phyloP scores from a whole-genome alignment of 2,113 vertebrate species.

The Taurulus bubalis region DNA sequence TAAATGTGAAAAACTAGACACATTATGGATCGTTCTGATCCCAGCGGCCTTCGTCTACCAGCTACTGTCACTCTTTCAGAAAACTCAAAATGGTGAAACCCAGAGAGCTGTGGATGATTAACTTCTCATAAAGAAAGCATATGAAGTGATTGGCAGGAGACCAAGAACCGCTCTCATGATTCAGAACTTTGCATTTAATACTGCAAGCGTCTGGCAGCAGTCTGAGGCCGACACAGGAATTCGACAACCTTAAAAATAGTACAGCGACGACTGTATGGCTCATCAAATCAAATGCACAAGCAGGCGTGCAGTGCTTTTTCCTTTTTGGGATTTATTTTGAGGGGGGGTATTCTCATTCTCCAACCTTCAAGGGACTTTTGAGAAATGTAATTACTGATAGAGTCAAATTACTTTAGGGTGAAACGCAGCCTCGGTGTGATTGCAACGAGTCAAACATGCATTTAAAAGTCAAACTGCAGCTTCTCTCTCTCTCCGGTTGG shows the following conservation, averaged over 20 bases:
- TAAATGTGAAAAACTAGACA: slow-evolving; percentile 37
- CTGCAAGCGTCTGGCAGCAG: slow-evolving; percentile 64
- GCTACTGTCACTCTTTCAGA: slow-evolving; percentile 73
- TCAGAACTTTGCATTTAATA: slow-evolving; percentile 71
- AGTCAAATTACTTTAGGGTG: slow-evolving; percentile 9
- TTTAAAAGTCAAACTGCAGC: slow-evolving; percentile 20
- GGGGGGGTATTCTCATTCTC: slow-evolving; percentile 21
- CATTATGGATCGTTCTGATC: slow-evolving; percentile 37
- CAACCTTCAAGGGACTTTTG: slow-evolving; percentile 25
- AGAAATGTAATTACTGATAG: slow-evolving; percentile 35
- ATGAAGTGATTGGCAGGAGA: slow-evolving; percentile 71
- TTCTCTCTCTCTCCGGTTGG: too few species aligned
- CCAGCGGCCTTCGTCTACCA: slow-evolving; percentile 52
- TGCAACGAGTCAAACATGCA: slow-evolving; percentile 18
- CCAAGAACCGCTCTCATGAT: slow-evolving; percentile 66
- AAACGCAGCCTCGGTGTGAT: slow-evolving; percentile 13
- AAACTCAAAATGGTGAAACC: slow-evolving; percentile 72
- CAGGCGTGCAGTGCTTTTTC: slow-evolving; percentile 1
- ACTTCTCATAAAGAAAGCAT: slow-evolving; percentile 83
- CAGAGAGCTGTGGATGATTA: slow-evolving; percentile 81
- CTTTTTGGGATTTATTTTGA: slow-evolving; percentile 50
- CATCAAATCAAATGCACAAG: slow-evolving; percentile 56
- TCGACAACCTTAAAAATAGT: slow-evolving; percentile 72
- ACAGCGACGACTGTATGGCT: slow-evolving; percentile 61
- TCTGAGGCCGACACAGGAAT: slow-evolving; percentile 70